Evolutionary conservation across 92 coral and sea anemone species (phyloP), one percentile per base, ranked within the genome.

Genomic region (Porites evermanni): DNA sequence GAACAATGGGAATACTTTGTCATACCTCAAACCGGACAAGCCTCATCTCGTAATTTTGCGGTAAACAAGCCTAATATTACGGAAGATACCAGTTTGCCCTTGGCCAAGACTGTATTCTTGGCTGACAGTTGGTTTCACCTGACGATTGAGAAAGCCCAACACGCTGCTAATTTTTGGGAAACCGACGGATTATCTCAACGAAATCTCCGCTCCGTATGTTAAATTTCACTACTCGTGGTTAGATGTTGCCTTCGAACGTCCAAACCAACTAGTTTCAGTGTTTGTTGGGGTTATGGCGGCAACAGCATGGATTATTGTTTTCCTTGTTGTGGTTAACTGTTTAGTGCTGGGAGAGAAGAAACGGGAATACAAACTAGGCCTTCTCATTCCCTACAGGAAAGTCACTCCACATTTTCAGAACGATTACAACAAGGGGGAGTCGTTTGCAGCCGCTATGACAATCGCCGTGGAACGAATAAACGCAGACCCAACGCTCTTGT

Each of bases 381-480:
- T 94, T 38, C 81, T 94, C 4, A 92, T 94, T 52, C 98, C 98
- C 0, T 94, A 85, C 72, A 84, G 67, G 12, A 94, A 84, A 19
- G 95, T 91, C 17, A 51, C 74, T 20, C 59, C 74, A 7, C 84
- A 16, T 6, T 51, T 80, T 56, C 75, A 75, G 6, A 52, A 58
- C 83, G 74, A 86, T 38, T 94, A 61, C 78, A 75, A 80, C 64
- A 84, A 78, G 64, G 99, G 98, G 1, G 89, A 87, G 21, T 60
- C 75, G 44, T 96, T 89, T 67, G 98, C 98, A 12, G 91, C 96
- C 13, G 99, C 98, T 73, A 87, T 96, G 77, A 91, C 97, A 59
- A 88, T 96, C 64, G 99, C 99, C 1, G 88, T 96, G 56, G 95
- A 93, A 61, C 91, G 90, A 89, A 29, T 96, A 7, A 96, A 96